Conservation (phyloP, 2,113 vertebrate genomes). For the Oncorhynchus masou region DNA sequence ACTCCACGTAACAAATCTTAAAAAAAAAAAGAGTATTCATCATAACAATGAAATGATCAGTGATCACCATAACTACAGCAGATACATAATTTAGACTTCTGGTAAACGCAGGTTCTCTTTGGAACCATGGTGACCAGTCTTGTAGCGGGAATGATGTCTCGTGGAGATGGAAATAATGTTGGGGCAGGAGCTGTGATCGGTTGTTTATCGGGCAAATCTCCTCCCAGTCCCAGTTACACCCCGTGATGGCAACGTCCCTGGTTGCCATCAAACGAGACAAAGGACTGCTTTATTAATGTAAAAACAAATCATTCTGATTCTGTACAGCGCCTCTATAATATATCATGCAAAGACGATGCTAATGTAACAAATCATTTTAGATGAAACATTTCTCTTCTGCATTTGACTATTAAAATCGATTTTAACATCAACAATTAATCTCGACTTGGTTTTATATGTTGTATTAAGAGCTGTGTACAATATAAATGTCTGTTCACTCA, state of each 20-base stretch:
- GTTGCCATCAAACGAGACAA: slow-evolving; percentile 75
- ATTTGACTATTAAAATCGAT: not conserved
- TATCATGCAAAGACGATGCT: not conserved
- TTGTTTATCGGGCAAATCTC: slow-evolving; percentile 86
- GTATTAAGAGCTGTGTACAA: not conserved
- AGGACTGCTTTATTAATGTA: not conserved
- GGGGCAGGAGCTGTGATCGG: slow-evolving; percentile 50
- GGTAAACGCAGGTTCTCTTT: not conserved
- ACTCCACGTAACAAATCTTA: slow-evolving; percentile 66
- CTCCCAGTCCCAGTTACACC: slow-evolving; percentile 44
- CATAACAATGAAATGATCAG: slow-evolving; percentile 3
- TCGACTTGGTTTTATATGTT: not conserved
- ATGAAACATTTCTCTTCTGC: not conserved
- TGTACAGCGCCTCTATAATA: not conserved
- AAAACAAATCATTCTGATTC: not conserved
- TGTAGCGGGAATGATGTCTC: not conserved
- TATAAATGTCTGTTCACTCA: slow-evolving; percentile 31
- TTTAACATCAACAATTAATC: not conserved
- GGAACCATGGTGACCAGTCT: not conserved
- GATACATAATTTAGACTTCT: not conserved
- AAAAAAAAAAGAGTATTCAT: slow-evolving; percentile 48
- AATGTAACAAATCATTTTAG: not conserved
- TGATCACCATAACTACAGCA: slow-evolving; percentile 10
- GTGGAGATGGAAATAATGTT: slow-evolving; percentile 29
- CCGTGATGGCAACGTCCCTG: slow-evolving; percentile 71